Evolutionary conservation across 2,888 invertebrate genomes (phyloP), one percentile per base, ranked within the genome.

Genomic region (Coremacera marginata): DNA sequence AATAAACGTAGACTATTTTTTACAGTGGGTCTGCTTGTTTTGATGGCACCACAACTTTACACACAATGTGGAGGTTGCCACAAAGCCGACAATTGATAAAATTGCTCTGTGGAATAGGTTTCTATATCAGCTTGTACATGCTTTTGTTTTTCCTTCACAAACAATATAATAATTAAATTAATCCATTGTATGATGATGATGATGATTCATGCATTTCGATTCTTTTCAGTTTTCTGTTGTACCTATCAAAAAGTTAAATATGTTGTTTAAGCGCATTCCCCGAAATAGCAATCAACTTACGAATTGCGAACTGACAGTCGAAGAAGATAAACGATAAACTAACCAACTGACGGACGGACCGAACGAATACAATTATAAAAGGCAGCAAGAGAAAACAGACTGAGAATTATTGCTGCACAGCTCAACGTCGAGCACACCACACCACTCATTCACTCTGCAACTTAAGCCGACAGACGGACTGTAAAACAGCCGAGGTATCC

Each of bases 321-420:
- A 44, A 44, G 44, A 44, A 44, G 44, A 44, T 44, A 67, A 37
- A 67, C 44, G 22, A 37, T n/a, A 37, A 37, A 37, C 9, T 34
- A 65, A 37, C 27, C 16, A 34, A 37, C 34, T 5, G 34, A 37
- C 34, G 19, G 34, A 65, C 31, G 63, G 34, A 34, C 19, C 34
- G 19, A 65, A 65, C 14, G 65, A 65, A 67, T 34, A 67, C 11
- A 55, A 27, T 52, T 52, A 34, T 11, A 34, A 60, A 72, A 34
- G 19, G 44, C 60, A 72, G 44, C 57, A 72, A 37, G 60, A 31
- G 67, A 55, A 55, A 67, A 55, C 34, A 37, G 16, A 55, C 19
- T 49, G 49, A 49, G 73, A 79, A 79, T 79, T 75, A 75, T 72
- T 60, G 75, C 65, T 70, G 70, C 75, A 74, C 60, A 75, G 49